Percentiles rank a stretch among this genome's conserved stretches.
Conservation (phyloP, 2,888 invertebrate genomes). For the Drosophila merina region DNA sequence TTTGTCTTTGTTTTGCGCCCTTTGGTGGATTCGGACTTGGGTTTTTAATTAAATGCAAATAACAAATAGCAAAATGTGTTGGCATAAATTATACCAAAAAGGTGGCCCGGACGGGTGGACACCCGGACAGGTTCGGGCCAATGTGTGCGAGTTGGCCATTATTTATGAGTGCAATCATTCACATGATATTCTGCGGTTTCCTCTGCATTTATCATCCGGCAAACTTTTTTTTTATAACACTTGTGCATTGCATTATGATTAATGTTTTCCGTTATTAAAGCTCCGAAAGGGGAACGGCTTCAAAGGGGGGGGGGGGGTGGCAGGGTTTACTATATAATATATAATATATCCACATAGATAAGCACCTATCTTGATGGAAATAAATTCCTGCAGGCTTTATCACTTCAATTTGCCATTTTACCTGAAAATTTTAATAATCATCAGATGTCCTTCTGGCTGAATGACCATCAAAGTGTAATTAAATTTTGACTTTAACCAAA, state of each 20-base stretch:
- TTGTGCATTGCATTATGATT: constrained; percentile 55
- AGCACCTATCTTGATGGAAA: neutral
- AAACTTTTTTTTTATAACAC: constrained; percentile 77
- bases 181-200: constrained; percentile 76
- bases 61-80: constrained; percentile 67
- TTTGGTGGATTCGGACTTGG: constrained; percentile 50
- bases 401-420: constrained; percentile 4
- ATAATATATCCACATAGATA: neutral
- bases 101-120: constrained; percentile 9
- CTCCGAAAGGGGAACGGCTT: neutral
- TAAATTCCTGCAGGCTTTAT: constrained; percentile 4
- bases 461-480: constrained; percentile 29
- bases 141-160: constrained; percentile 53
- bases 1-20: constrained; percentile 18
- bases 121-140: neutral
- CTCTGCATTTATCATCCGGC: constrained; percentile 70
- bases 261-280: constrained; percentile 46
- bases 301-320: neutral
- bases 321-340: neutral
- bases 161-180: constrained; percentile 78
- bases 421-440: neutral
- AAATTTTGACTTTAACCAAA: constrained; percentile 18
- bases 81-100: constrained; percentile 61
- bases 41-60: constrained; percentile 78
- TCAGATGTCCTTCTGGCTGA: constrained; percentile 11